These are phyloP conservation scores for Distichodus sexfasciatus DNA, from an alignment of 2,797 vertebrate species.

Conservation along the genomic window DNA sequence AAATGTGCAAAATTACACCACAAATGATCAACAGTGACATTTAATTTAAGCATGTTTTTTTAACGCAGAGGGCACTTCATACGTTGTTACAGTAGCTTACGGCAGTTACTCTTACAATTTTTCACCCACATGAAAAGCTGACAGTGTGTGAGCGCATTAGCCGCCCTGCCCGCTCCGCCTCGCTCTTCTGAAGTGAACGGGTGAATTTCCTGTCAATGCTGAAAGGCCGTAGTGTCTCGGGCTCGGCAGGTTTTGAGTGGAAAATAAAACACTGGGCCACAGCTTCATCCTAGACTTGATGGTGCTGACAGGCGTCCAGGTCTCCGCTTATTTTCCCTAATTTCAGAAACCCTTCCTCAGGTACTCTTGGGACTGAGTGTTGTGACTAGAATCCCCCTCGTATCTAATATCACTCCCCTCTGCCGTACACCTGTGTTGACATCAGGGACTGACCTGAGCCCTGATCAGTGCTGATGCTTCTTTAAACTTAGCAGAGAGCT, in stretches of 20 bases:
- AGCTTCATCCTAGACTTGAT: slow-evolving; percentile 38
- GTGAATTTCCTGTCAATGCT: slow-evolving; percentile 50
- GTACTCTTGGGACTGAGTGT: slow-evolving; percentile 21
- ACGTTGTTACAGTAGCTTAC: neutral
- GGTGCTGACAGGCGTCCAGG: slow-evolving; percentile 51
- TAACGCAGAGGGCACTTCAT: neutral
- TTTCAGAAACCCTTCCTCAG: slow-evolving; percentile 38
- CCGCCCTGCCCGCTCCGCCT: slow-evolving; percentile 21
- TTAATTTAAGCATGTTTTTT: neutral
- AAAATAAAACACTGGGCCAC: slow-evolving; percentile 71
- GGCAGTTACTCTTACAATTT: neutral
- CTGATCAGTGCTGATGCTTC: neutral
- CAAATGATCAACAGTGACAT: neutral
- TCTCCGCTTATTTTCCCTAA: slow-evolving; percentile 58
- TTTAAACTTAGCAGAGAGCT: neutral
- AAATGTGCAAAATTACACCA: neutral
- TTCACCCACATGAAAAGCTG: slow-evolving; percentile 1
- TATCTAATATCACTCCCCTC: neutral
- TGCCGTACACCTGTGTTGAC: slow-evolving; percentile 23
- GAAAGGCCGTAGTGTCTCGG: slow-evolving; percentile 57
- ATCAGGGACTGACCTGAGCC: neutral
- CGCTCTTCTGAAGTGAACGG: slow-evolving; percentile 27
- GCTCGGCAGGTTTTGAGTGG: slow-evolving; percentile 48
- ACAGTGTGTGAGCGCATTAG: neutral
- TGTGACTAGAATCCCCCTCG: slow-evolving; percentile 37